Evolutionary conservation across 2,888 invertebrate species (phyloP).

Genomic region (Drosophila acutilabella): DNA sequence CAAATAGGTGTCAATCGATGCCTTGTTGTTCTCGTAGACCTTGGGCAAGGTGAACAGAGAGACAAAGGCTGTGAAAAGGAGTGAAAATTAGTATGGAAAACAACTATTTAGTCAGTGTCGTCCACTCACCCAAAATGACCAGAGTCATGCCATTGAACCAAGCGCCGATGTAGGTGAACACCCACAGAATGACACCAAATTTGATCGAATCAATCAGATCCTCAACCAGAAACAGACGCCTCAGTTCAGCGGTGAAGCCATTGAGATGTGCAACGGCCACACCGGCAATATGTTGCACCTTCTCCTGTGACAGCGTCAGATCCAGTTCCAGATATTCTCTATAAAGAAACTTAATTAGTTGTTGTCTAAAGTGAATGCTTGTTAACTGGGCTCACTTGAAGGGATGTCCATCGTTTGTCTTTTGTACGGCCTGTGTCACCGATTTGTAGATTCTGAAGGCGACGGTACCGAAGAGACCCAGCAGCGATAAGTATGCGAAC

Average conservation of each 20-base stretch:
- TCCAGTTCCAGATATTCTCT: constrained; percentile 95
- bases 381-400: constrained; percentile 92
- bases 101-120: no score
- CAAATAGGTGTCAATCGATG: constrained; percentile 95
- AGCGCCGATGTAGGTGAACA: constrained; percentile 98
- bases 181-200: constrained; percentile 98
- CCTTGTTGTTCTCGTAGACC: constrained; percentile 97
- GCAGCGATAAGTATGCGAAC: constrained; percentile 95
- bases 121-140: constrained; percentile 93
- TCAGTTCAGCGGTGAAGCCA: constrained; percentile 92
- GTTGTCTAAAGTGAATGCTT: no score
- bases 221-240: constrained; percentile 97
- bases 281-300: constrained; percentile 95
- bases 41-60: constrained; percentile 98
- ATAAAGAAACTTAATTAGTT: background rate
- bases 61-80: constrained; percentile 90
- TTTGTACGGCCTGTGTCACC: constrained; percentile 97
- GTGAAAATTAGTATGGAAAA: background rate
- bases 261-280: constrained; percentile 95
- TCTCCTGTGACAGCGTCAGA: constrained; percentile 94
- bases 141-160: constrained; percentile 99
- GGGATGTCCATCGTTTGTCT: constrained; percentile 98
- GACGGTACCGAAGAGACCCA: constrained; percentile 93
- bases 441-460: constrained; percentile 98
- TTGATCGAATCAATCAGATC: constrained; percentile 98